Evolutionary conservation across 2,113 vertebrate genomes (phyloP), one percentile per base, ranked within the genome.

Genomic region (Tauraco erythrolophus): DNA sequence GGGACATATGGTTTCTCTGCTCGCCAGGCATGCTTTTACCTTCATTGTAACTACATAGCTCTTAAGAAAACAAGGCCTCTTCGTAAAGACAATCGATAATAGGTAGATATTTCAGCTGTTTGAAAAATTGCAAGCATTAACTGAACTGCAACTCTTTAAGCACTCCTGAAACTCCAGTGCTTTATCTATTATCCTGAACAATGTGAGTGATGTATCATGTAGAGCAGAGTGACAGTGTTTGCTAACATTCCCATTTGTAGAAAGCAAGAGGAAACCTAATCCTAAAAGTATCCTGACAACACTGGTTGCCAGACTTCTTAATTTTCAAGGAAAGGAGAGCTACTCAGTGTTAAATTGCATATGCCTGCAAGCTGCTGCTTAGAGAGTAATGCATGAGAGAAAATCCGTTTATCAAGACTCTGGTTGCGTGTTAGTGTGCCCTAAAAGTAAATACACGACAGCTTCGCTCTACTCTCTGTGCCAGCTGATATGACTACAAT

Each of bases 261-360:
- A 94, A 92, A 96, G 62, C 84, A 95, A 90, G 92, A 89, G 66
- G 90, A 92, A 97, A 89, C 62, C 72, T 89, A 82, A 96, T 69
- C 84, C 89, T 84, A 84, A 86, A 89, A 93, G 82, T 33, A 90
- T 76, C 70, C 74, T 86, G 70, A 50, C 54, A 87, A 64, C 9
- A 7, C 61, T 48, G 39, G 37, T 64, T 95, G 86, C 64, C 84
- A 78, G 65, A 58, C 28, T 54, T 78, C 71, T 87, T 81, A 39
- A 62, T 95, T 96, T 93, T 90, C 57, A 72, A 72, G 82, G 71
- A 84, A 92, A 15, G 25, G 71, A 77, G 64, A 89, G 65, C 82
- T 83, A 58, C 62, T 30, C 39, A 35, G 58, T 78, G 76, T 94
- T 95, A 83, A 74, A 82, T 80, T 84, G 88, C 71, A 45, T 50